These are phyloP conservation scores for Ormyrus rosae DNA, from an alignment of 2,888 invertebrate species.

Conservation along the genomic window DNA sequence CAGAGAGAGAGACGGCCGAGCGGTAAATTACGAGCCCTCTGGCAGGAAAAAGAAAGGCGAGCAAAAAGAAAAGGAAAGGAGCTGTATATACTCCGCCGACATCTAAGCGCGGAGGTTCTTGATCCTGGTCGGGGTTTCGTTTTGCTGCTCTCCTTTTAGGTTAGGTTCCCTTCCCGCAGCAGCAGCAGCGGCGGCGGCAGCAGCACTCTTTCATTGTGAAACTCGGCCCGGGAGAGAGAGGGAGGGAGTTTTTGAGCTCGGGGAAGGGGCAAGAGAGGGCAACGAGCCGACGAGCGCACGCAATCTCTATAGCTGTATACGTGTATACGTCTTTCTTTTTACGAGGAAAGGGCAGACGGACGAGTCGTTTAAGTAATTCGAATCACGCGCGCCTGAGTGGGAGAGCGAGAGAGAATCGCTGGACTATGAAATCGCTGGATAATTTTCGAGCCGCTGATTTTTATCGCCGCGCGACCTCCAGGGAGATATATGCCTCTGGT, in stretches of 20 bases:
- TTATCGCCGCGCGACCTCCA: background rate
- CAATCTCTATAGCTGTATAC: background rate
- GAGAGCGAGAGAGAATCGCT: background rate
- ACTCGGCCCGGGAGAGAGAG: background rate
- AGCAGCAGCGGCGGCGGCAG: background rate
- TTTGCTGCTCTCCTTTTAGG: conserved; percentile 7
- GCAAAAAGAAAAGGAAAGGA: conserved; percentile 27
- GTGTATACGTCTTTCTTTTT: background rate
- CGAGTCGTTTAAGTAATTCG: conserved; percentile 31
- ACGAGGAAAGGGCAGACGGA: background rate
- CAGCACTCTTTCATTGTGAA: conserved; percentile 32
- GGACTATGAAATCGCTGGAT: conserved; percentile 19
- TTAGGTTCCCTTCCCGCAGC: too few species aligned
- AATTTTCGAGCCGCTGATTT: background rate
- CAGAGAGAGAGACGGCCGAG: background rate
- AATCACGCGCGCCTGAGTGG: background rate
- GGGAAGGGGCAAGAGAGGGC: background rate
- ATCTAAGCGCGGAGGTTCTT: conserved; percentile 53
- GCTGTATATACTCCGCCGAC: background rate
- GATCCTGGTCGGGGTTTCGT: conserved; percentile 23
- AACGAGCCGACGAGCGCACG: conserved; percentile 7
- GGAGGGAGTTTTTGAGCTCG: too few species aligned
- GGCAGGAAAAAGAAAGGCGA: background rate
- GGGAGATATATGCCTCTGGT: background rate
- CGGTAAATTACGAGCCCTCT: conserved; percentile 58